Conservation (phyloP, 2,113 vertebrate species). For the Paratilapia polleni region DNA sequence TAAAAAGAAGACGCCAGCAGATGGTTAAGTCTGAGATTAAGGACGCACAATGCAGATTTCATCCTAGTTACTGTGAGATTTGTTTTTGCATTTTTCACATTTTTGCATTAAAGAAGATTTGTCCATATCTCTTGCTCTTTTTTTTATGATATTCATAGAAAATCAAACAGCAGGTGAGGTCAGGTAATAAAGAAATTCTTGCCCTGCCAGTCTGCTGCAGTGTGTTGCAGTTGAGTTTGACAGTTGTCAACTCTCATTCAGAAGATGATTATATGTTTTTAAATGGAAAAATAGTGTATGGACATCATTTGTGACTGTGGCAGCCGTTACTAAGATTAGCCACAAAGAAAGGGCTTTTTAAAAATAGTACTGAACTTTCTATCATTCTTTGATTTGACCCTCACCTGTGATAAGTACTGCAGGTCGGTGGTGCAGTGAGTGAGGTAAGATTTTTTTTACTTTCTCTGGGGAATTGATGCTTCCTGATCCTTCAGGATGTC, state of each 20-base stretch:
- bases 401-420: neutral
- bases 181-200: too few species aligned
- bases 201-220: neutral
- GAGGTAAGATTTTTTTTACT: neutral
- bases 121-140: neutral
- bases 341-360: neutral
- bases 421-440: neutral
- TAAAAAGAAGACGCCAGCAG: conserved; percentile 11
- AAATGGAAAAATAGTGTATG: neutral
- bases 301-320: neutral
- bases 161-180: neutral
- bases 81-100: conserved; percentile 24
- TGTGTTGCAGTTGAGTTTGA: neutral
- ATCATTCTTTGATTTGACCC: neutral
- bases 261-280: neutral
- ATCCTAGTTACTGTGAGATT: neutral
- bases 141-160: neutral
- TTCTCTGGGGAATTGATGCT: neutral
- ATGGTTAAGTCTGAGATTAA: conserved; percentile 25
- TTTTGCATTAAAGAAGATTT: conserved; percentile 12
- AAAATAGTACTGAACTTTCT: neutral
- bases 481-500: conserved; percentile 7
- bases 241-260: neutral
- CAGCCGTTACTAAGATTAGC: neutral
- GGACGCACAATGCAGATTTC: conserved; percentile 9